phyloP scores from a whole-genome alignment of 2,797 vertebrate species.

The Lindbergichthys nudifrons region DNA sequence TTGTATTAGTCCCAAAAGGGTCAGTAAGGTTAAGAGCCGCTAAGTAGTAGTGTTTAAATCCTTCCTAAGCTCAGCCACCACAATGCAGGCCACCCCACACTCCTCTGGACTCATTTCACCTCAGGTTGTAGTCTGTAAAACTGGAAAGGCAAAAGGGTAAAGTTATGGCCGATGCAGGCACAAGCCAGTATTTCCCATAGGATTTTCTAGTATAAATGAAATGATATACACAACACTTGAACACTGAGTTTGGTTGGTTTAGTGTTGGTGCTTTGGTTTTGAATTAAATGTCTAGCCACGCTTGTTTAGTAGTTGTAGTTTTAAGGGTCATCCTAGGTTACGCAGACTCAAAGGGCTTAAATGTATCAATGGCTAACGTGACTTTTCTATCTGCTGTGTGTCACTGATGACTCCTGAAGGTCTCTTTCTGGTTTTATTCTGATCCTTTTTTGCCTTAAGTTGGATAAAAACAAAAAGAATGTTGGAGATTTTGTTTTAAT shows the following conservation, averaged over 20 bases:
- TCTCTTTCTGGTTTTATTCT: neutral
- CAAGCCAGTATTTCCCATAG: constrained; percentile 10
- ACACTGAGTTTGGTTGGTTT: constrained; percentile 12
- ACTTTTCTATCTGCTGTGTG: constrained; percentile 4
- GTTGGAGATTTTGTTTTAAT: neutral
- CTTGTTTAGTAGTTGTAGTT: constrained; percentile 52
- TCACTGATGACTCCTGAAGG: constrained; percentile 1
- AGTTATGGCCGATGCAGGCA: constrained; percentile 14
- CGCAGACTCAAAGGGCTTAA: constrained; percentile 21
- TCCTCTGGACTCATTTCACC: constrained; percentile 70
- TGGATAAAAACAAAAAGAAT: neutral
- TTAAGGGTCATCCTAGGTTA: constrained; percentile 42
- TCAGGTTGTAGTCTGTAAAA: constrained; percentile 53
- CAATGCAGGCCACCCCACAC: constrained; percentile 56
- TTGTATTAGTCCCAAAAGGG: constrained; percentile 79
- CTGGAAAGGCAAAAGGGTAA: constrained; percentile 29
- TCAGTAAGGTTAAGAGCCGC: constrained; percentile 80
- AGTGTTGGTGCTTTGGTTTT: constrained; percentile 40
- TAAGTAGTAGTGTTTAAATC: constrained; percentile 83
- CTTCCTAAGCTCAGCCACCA: constrained; percentile 69
- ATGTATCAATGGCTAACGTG: constrained; percentile 24
- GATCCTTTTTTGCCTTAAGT: neutral
- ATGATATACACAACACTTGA: neutral
- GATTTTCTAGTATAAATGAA: constrained; percentile 10
- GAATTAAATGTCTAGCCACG: constrained; percentile 54